Evolutionary conservation across 2,797 vertebrate species (phyloP), one percentile per base, ranked within the genome.

Genomic region (Epinephelus coioides): DNA sequence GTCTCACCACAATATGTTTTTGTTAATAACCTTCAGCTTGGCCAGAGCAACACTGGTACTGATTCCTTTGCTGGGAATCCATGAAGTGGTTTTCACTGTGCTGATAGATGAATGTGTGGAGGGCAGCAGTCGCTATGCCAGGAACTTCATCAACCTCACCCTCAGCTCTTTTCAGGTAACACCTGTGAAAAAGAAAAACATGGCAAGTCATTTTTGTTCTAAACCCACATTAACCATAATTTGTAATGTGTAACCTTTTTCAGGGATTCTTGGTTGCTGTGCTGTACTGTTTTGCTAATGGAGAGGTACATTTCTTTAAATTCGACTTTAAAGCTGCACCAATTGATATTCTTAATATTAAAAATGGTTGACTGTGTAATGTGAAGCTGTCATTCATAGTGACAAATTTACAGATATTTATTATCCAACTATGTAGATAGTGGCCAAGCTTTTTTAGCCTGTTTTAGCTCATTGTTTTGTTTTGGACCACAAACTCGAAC

Each of bases 201-300:
- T 17, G 11, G 23, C 23, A 54, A 8, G 2, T 9, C 6, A 0
- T 34, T 21, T 34, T 50, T 51, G 6, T 27, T 43, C 8, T 6
- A 25, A 40, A 76, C 30, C 25, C 11, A 46, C n/a, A 54, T 62
- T 51, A 54, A 30, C 40, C 65, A 9, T 44, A 1, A 76, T 73
- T n/a, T 69, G 2, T 63, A 0, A 61, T 53, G 6, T 79, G 13
- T 44, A 11, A 25, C 64, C 7, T 51, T 66, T 5, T 90, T 2
- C 83, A 99, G 98, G 98, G 98, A 0, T 96, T 99, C 76, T 73
- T 99, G 49, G 97, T 99, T 68, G 97, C 98, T 72, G 93, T 97
- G 84, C 93, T 98, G 73, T 99, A 99, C 78, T 98, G 98, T 84
- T 99, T 99, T 78, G 96, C 96, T 49, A 99, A 98, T 2, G 97